Percentiles rank a stretch among this genome's conserved stretches.
Conservation (phyloP, 2,888 invertebrate genomes). For the Dicyrtoma fusca region DNA sequence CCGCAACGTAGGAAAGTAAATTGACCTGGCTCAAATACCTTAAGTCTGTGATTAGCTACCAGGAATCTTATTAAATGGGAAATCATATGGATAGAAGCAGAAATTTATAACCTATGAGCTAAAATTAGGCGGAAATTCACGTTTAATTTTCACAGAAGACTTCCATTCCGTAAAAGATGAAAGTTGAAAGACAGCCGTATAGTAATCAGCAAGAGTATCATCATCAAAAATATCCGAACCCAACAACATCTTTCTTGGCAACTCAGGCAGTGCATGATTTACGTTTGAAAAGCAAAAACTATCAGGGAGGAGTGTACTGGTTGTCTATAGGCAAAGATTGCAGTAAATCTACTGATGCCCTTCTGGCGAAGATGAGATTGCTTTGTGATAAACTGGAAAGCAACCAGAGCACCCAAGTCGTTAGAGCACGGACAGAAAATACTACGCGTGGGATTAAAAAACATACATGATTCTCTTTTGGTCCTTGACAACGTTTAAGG, state of each 20-base stretch:
- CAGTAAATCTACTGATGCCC: conserved; percentile 61
- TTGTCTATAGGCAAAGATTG: conserved; percentile 61
- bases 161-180: too few relatives aligned
- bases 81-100: too few relatives aligned
- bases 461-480: conserved; percentile 44
- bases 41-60: too few relatives aligned
- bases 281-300: not conserved
- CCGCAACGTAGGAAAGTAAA: too few relatives aligned
- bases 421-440: conserved; percentile 53
- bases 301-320: conserved; percentile 62
- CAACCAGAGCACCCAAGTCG: conserved; percentile 47
- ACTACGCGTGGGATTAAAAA: conserved; percentile 43
- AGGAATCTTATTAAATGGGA: too few relatives aligned
- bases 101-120: too few relatives aligned
- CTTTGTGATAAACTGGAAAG: conserved; percentile 51
- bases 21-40: too few relatives aligned
- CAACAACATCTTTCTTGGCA: conserved; percentile 71
- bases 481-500: conserved; percentile 72
- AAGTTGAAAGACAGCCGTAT: too few relatives aligned
- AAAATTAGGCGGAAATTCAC: too few relatives aligned
- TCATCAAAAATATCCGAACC: too few relatives aligned
- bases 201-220: too few relatives aligned
- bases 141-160: too few relatives aligned
- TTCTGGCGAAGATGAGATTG: conserved; percentile 60
- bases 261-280: conserved; percentile 58